phyloP scores from a whole-genome alignment of 2,888 invertebrate species.

The Saturnia pavonia region DNA sequence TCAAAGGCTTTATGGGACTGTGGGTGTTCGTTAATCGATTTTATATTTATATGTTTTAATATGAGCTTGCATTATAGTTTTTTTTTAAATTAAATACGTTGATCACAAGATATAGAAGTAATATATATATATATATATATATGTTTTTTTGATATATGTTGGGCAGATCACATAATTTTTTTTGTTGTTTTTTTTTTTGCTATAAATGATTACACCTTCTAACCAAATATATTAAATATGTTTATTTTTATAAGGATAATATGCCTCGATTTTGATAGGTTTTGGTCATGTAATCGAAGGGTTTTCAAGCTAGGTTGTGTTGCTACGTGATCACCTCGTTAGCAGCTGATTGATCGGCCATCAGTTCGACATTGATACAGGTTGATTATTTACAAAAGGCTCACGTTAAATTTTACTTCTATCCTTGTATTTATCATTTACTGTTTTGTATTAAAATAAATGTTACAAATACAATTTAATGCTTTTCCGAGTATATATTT shows the following conservation, averaged over 20 bases:
- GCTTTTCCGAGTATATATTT: neutral
- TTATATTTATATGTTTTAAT: slow-evolving; percentile 20
- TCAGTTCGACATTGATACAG: slow-evolving; percentile 61
- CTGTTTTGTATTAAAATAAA: neutral
- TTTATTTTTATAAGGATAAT: neutral
- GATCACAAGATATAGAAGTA: neutral
- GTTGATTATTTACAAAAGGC: slow-evolving; percentile 35
- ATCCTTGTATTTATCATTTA: neutral
- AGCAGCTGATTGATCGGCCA: slow-evolving; percentile 77
- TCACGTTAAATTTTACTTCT: neutral
- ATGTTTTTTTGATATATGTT: neutral
- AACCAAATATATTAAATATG: neutral
- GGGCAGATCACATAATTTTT: neutral
- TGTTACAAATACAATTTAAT: neutral
- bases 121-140: too few species aligned
- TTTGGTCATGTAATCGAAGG: slow-evolving; percentile 25
- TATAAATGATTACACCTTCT: neutral
- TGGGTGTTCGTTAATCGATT: slow-evolving; percentile 54
- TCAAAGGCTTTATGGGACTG: slow-evolving; percentile 35
- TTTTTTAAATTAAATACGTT: neutral
- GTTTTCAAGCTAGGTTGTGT: slow-evolving; percentile 32
- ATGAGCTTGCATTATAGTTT: neutral
- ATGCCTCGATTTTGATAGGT: slow-evolving; percentile 21
- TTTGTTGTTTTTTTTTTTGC: neutral
- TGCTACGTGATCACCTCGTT: slow-evolving; percentile 71